Evolutionary conservation across 2,113 vertebrate species (phyloP), one percentile per base, ranked within the genome.

Genomic region (Corythaixoides concolor): DNA sequence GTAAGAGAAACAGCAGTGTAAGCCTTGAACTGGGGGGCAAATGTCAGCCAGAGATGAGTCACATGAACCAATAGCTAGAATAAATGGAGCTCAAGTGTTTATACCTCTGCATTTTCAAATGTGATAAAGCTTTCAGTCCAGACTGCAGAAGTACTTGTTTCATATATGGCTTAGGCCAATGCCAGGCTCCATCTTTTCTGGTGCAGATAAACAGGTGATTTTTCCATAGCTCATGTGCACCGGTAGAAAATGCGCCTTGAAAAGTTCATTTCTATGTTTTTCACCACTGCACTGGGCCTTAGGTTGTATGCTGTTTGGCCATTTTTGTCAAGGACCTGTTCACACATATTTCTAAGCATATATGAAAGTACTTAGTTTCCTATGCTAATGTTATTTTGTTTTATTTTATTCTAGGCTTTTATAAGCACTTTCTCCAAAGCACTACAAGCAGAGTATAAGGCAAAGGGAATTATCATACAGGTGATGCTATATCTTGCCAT

Each of bases 351-450:
- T 85, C 13, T 37, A 26, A 87, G 20, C 17, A 8, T 11, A 32
- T 28, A 15, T 78, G 28, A 52, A 82, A 84, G 20, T 37, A 45
- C 8, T 10, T 27, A 1, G 1, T 63, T 92, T 74, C 37, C 33
- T 81, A 4, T 63, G n/a, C 12, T 87, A 53, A 82, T 33, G 5
- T 47, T 52, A 49, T 49, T 79, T 79, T 3, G 9, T 32, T 56
- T 90, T 64, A 13, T 80, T 53, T 66, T 47, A 39, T 85, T 86
- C 63, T 72, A 97, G 97, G 96, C 89, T 47, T 98, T 99, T 97
- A 94, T 98, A 94, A 97, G 98, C 30, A 98, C 95, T n/a, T 98
- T 99, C 96, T 99, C 99, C 90, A 98, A 97, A 97, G 97, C 97
- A 33, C 97, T 99, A 73, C 98, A 98, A 93, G 97, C 96, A 18